phyloP scores from a whole-genome alignment of 2,113 vertebrate species.

The Malurus melanocephalus region DNA sequence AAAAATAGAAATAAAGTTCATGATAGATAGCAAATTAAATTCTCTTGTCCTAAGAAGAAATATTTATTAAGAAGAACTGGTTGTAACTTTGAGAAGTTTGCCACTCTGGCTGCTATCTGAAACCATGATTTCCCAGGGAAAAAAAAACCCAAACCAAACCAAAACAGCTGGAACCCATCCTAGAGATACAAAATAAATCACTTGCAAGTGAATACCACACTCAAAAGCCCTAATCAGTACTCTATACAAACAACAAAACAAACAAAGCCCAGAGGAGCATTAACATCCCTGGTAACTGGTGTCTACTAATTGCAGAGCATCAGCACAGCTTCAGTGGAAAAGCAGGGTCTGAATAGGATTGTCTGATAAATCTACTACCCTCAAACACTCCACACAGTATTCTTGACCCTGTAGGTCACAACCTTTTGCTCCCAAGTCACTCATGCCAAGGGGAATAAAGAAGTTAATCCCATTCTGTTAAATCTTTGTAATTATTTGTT shows the following conservation, averaged over 20 bases:
- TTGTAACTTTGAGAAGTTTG: not conserved
- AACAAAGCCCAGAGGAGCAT: constrained; percentile 56
- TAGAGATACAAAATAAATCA: constrained; percentile 69
- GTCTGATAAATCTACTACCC: constrained; percentile 39
- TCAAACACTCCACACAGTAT: constrained; percentile 43
- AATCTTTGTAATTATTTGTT: constrained; percentile 54
- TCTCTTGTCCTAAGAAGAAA: not conserved
- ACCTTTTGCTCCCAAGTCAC: constrained; percentile 56
- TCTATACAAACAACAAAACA: constrained; percentile 59
- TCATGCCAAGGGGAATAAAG: constrained; percentile 43
- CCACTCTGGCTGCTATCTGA: constrained; percentile 29
- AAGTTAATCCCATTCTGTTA: constrained; percentile 31
- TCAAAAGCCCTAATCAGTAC: constrained; percentile 48
- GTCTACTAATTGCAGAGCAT: constrained; percentile 51
- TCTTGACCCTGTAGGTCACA: constrained; percentile 37
- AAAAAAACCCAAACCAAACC: not conserved
- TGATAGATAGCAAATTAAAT: not conserved
- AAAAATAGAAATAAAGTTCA: not conserved
- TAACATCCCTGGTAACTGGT: constrained; percentile 45
- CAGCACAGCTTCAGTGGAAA: constrained; percentile 27
- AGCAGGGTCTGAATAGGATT: constrained; percentile 29
- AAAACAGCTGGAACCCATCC: constrained; percentile 55
- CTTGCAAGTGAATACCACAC: constrained; percentile 38
- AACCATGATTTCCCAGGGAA: not conserved
- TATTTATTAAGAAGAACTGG: not conserved